These are phyloP conservation scores for Phalacrocorax aristotelis DNA, from an alignment of 2,113 vertebrate species.

Conservation along the genomic window DNA sequence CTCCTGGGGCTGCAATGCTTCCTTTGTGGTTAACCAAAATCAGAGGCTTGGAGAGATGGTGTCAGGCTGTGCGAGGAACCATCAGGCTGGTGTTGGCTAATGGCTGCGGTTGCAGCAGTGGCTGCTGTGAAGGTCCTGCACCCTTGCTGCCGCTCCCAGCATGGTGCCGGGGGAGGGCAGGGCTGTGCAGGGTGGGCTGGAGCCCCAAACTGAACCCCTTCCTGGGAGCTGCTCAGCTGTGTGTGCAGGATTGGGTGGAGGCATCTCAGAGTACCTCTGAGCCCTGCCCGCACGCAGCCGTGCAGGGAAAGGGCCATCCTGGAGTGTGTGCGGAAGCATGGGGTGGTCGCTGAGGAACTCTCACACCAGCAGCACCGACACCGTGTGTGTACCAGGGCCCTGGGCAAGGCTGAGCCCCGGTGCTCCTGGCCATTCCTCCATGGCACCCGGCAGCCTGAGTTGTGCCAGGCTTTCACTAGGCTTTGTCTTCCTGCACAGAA, in stretches of 20 bases:
- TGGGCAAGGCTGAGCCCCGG: not conserved
- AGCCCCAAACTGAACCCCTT: not conserved
- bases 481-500: slow-evolving; percentile 75
- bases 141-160: not conserved
- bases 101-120: not conserved
- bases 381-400: not conserved
- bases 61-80: not conserved
- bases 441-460: not conserved
- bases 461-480: not conserved
- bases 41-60: not conserved
- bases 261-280: not conserved
- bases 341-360: not conserved
- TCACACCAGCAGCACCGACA: not conserved
- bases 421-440: not conserved
- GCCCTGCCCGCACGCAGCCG: fast-evolving
- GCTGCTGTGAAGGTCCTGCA: not conserved
- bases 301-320: not conserved
- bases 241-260: not conserved
- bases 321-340: fast-evolving
- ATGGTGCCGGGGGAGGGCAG: fast-evolving
- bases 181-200: not conserved
- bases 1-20: not conserved
- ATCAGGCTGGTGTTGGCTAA: not conserved
- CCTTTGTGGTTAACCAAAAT: slow-evolving; percentile 65
- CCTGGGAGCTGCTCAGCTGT: fast-evolving